Evolutionary conservation across 1,140 invertebrate genomes (phyloP).

Genomic region (Monochamus saltuarius): DNA sequence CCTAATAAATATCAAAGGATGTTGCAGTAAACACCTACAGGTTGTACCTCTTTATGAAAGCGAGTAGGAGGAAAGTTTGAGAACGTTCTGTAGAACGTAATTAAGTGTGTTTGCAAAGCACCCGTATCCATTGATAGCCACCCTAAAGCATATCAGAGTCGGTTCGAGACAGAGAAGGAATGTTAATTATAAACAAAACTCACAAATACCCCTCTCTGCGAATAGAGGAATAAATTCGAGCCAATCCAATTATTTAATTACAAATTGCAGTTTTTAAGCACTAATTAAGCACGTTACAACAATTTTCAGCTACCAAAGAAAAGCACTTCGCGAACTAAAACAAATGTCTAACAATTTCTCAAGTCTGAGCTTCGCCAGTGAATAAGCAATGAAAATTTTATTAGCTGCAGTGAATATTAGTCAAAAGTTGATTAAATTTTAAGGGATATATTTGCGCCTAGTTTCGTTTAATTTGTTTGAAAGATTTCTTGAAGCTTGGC

Average conservation of each 20-base stretch:
- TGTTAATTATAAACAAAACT: slow-evolving; percentile 30
- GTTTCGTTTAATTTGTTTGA: slow-evolving; percentile 25
- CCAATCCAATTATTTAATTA: slow-evolving; percentile 37
- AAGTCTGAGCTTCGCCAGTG: slow-evolving; percentile 27
- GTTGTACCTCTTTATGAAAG: neutral
- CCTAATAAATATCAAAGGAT: too few relatives aligned
- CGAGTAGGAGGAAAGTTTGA: slow-evolving; percentile 10
- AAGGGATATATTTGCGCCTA: slow-evolving; percentile 36
- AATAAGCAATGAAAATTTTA: slow-evolving; percentile 35
- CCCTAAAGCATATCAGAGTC: too few relatives aligned
- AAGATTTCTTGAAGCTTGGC: too few relatives aligned
- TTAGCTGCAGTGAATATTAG: slow-evolving; percentile 36
- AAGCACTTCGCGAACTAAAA: slow-evolving; percentile 30
- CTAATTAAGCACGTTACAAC: slow-evolving; percentile 34
- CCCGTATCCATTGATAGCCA: too few relatives aligned
- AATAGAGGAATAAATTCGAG: slow-evolving; percentile 30
- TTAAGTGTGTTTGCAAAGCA: too few relatives aligned
- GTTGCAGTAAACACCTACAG: neutral
- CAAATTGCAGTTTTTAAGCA: slow-evolving; percentile 37
- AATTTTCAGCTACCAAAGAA: slow-evolving; percentile 32
- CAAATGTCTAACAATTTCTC: slow-evolving; percentile 38
- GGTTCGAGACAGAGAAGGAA: neutral
- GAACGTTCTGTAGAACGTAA: too few relatives aligned
- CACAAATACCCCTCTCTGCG: slow-evolving; percentile 23
- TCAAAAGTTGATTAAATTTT: slow-evolving; percentile 39